These are phyloP conservation scores for Allacma fusca DNA, from an alignment of 2,888 invertebrate genomes.

Conservation along the genomic window DNA sequence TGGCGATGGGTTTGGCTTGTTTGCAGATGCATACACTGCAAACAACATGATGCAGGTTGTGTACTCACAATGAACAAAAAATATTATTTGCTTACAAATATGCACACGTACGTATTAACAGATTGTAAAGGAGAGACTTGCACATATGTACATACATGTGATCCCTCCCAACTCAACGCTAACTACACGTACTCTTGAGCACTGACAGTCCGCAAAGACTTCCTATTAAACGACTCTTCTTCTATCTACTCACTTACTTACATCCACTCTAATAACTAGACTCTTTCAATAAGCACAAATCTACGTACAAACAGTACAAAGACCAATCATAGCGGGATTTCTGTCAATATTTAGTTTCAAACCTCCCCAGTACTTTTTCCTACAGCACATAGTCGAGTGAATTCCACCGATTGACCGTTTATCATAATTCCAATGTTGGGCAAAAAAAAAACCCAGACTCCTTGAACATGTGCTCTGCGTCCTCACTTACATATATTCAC, in stretches of 20 bases:
- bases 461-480: background rate
- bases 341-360: slow-evolving; percentile 25
- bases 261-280: slow-evolving; percentile 10
- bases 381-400: slow-evolving; percentile 7
- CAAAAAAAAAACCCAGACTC: background rate
- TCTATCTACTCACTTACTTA: no score
- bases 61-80: slow-evolving; percentile 16
- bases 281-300: background rate
- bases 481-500: background rate
- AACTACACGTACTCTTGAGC: background rate
- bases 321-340: slow-evolving; percentile 11
- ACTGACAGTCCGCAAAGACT: no score
- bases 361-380: background rate
- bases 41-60: background rate
- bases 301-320: background rate
- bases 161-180: background rate
- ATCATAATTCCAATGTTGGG: background rate
- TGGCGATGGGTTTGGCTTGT: background rate
- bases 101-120: no score
- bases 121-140: no score
- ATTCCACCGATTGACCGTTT: background rate
- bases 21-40: slow-evolving; percentile 13
- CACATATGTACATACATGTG: no score
- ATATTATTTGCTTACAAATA: slow-evolving; percentile 13
- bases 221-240: no score